phyloP scores from a whole-genome alignment of 1,140 invertebrate species.

The Hylaeus volcanicus region DNA sequence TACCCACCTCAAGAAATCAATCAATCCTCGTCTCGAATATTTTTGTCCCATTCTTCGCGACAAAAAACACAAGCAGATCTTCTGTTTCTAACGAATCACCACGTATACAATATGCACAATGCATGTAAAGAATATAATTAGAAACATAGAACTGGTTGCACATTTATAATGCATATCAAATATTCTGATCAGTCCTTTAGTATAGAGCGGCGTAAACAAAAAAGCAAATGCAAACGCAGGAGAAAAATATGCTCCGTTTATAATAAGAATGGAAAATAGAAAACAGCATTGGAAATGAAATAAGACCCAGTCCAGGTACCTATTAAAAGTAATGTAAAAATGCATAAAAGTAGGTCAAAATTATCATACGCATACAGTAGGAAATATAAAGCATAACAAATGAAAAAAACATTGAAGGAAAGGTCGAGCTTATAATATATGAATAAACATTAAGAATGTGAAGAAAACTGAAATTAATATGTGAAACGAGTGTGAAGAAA shows the following conservation, averaged over 20 bases:
- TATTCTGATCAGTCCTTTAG: background rate
- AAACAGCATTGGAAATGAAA: background rate
- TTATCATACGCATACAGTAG: background rate
- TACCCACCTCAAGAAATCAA: no score
- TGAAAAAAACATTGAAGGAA: background rate
- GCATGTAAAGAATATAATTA: background rate
- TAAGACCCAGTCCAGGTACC: background rate
- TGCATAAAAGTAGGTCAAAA: slow-evolving; percentile 16
- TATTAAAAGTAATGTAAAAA: background rate
- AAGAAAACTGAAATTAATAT: background rate
- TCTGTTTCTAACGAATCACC: background rate
- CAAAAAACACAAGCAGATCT: background rate
- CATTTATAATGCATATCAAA: background rate
- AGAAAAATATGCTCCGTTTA: background rate
- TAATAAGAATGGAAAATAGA: background rate
- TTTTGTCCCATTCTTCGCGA: no score
- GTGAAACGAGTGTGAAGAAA: background rate
- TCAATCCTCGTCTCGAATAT: background rate
- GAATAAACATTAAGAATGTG: background rate
- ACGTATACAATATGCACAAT: background rate
- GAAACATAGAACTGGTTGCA: background rate
- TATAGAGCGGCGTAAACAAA: background rate
- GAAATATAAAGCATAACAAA: background rate
- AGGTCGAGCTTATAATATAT: background rate
- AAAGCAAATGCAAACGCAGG: background rate